Percentiles rank a stretch among this genome's conserved stretches.
Evolutionary conservation across 2,113 vertebrate genomes (phyloP).

Genomic region (Megaceryle torquata): DNA sequence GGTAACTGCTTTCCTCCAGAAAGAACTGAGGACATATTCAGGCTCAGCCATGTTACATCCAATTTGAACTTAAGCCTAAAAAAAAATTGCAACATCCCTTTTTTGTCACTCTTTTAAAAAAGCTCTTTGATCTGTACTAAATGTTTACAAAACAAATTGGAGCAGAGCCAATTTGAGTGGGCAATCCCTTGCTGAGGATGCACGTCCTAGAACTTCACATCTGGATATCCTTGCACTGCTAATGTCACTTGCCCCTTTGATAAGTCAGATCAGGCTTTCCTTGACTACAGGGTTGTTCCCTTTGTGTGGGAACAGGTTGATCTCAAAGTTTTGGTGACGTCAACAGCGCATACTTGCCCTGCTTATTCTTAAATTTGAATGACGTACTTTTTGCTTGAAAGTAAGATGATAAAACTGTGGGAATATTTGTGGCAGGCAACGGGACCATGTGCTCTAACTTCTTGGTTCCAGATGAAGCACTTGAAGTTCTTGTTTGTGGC

Average conservation of each 20-base stretch:
- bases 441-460: not conserved
- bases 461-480: not conserved
- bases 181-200: not conserved
- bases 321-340: not conserved
- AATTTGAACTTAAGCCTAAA: not conserved
- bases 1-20: not conserved
- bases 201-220: not conserved
- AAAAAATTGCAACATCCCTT: not conserved
- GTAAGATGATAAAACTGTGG: not conserved
- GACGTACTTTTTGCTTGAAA: not conserved
- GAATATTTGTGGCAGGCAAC: not conserved
- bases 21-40: not conserved
- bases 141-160: not conserved
- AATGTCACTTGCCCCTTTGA: not conserved
- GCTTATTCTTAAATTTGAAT: not conserved
- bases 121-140: not conserved
- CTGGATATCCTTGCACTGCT: fast-evolving
- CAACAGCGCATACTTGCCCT: not conserved
- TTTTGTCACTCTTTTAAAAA: not conserved
- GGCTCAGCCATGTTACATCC: not conserved
- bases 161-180: not conserved
- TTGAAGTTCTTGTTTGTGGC: not conserved
- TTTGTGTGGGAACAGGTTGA: not conserved
- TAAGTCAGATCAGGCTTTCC: not conserved
- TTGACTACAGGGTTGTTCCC: not conserved